phyloP scores from a whole-genome alignment of 1,140 invertebrate species.

The Luehdorfia chinensis region DNA sequence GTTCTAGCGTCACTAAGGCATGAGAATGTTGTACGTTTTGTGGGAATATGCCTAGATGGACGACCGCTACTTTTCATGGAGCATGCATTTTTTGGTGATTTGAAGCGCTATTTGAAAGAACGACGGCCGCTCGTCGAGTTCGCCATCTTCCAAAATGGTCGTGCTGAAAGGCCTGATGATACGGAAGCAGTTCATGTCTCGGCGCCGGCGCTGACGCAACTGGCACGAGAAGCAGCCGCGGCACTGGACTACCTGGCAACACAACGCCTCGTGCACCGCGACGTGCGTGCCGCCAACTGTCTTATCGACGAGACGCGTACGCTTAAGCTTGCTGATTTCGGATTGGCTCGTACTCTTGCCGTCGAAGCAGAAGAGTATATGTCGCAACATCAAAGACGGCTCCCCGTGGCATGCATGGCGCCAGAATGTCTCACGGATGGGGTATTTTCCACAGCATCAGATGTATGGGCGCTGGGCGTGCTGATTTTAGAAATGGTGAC shows the following conservation, averaged over 20 bases:
- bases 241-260: constrained; percentile 89
- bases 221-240: constrained; percentile 91
- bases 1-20: constrained; percentile 91
- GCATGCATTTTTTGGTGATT: constrained; percentile 46
- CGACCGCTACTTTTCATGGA: constrained; percentile 51
- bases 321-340: constrained; percentile 95
- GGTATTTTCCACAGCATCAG: constrained; percentile 87
- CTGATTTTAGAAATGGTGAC: constrained; percentile 90
- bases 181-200: constrained; percentile 81
- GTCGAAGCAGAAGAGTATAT: constrained; percentile 70
- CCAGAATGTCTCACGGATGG: constrained; percentile 87
- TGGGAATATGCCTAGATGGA: constrained; percentile 47
- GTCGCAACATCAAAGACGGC: constrained; percentile 81
- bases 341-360: constrained; percentile 91
- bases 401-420: constrained; percentile 96
- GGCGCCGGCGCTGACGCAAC: constrained; percentile 84
- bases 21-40: constrained; percentile 46
- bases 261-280: constrained; percentile 89
- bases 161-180: constrained; percentile 63
- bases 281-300: constrained; percentile 93
- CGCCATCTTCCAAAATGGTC: constrained; percentile 16
- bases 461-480: constrained; percentile 92
- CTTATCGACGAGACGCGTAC: constrained; percentile 87
- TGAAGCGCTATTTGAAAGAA: constrained; percentile 36
- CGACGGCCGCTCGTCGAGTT: constrained; percentile 23